A percentile compares a stretch with the other conserved stretches of the same genome.
Evolutionary conservation across 2,888 invertebrate species (phyloP).

Genomic region (Leptopterna dolabrata): DNA sequence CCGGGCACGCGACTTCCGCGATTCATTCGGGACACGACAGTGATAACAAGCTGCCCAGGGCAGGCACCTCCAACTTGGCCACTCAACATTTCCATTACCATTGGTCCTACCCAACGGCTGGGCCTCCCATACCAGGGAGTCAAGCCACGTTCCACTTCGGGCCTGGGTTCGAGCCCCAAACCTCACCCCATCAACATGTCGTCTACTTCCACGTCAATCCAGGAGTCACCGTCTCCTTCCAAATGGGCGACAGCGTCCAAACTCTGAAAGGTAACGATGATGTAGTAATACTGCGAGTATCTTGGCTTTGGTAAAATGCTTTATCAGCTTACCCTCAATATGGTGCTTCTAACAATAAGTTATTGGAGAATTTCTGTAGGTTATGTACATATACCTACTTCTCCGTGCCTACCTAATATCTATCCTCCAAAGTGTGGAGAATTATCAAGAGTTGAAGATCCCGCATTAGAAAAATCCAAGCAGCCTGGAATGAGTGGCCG

Average conservation of each 20-base stretch:
- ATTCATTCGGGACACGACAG: constrained; percentile 19
- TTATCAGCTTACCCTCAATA: too few relatives aligned
- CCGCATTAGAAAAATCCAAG: too few relatives aligned
- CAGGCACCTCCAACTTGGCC: constrained; percentile 67
- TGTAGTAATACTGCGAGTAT: too few relatives aligned
- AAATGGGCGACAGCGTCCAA: constrained; percentile 80
- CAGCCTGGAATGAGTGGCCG: too few relatives aligned
- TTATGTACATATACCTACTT: too few relatives aligned
- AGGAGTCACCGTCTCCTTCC: constrained; percentile 81
- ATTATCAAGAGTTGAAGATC: too few relatives aligned
- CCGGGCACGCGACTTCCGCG: constrained; percentile 25
- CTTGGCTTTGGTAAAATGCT: too few relatives aligned
- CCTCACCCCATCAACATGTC: constrained; percentile 71
- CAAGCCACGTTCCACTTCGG: constrained; percentile 73
- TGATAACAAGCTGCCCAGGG: constrained; percentile 67
- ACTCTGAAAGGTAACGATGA: constrained; percentile 77
- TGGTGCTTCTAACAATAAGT: too few relatives aligned
- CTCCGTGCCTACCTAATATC: too few relatives aligned
- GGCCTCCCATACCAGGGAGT: constrained; percentile 67
- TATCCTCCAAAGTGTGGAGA: too few relatives aligned
- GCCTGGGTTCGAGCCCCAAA: constrained; percentile 64
- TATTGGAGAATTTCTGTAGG: too few relatives aligned
- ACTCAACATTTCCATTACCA: constrained; percentile 68
- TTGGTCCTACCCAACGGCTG: constrained; percentile 68
- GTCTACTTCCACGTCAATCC: constrained; percentile 81